These are phyloP conservation scores for Monopterus albus DNA, from an alignment of 2,113 vertebrate genomes.

Conservation along the genomic window DNA sequence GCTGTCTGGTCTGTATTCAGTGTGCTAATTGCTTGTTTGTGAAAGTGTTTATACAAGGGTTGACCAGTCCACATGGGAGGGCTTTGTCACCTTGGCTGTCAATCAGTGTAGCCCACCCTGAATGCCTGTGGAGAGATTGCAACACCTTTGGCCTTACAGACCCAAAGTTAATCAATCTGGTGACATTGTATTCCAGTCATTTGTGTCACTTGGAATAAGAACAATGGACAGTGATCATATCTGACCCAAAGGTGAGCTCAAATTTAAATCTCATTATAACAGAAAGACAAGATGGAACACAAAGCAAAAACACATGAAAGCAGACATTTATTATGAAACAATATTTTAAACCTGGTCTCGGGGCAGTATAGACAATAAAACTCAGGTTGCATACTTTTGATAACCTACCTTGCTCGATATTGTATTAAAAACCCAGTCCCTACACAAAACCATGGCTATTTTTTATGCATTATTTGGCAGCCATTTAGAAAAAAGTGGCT, in stretches of 20 bases:
- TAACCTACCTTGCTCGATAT: too few species aligned
- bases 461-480: too few species aligned
- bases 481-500: too few species aligned
- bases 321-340: neutral
- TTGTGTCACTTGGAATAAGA: neutral
- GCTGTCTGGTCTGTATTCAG: slow-evolving; percentile 59
- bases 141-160: neutral
- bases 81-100: slow-evolving; percentile 43
- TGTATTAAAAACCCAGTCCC: too few species aligned
- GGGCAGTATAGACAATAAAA: too few species aligned
- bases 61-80: slow-evolving; percentile 34
- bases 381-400: too few species aligned
- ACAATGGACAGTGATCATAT: neutral
- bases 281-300: too few species aligned
- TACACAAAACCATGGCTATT: too few species aligned
- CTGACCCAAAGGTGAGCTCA: neutral
- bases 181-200: neutral
- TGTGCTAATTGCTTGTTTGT: slow-evolving; percentile 62
- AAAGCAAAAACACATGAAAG: neutral
- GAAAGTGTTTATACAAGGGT: slow-evolving; percentile 49
- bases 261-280: neutral
- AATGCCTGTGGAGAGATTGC: neutral
- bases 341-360: neutral
- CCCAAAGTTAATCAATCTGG: neutral
- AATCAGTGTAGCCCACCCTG: slow-evolving; percentile 42